Base-by-base conservation (phyloP, 2,797 vertebrate species). In the Sarcophilus harrisii region DNA sequence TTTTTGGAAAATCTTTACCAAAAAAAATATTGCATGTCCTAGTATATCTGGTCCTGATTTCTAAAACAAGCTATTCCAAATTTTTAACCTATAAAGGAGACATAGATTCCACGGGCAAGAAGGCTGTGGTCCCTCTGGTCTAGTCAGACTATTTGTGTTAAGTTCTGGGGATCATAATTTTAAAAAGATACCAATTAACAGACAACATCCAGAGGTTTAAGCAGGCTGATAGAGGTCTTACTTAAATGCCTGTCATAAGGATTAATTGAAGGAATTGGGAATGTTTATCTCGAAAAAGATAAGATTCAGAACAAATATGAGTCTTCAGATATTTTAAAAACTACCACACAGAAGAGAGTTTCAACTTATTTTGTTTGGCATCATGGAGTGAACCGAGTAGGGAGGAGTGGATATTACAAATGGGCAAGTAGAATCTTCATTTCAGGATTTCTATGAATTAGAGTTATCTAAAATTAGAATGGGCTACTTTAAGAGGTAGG, bases 1-100 rank as follows among this genome's bases (percentile, higher is more conserved):
- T 95, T 96, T 97, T 90, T 55, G 93, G 93, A 73, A 45, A 57
- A 59, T 55, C 92, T 52, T 55, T 94, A 0, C 91, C 90, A 93
- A 57, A 30, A 96, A 92, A 96, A 21, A 95, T 94, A 73, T 92
- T 49, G 28, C 87, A 60, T 57, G 57, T 45, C 91, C 93, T 28
- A 95, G 94, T 27, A 58, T 66, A 92, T n/a, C 32, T 45, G 38
- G 27, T 49, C 24, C 38, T 8, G 8, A 1, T 87, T 87, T 92
- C 18, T 60, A 49, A 95, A 95, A 87, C 38, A 49, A 94, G 90
- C 13, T 92, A 57, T 58, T 90, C 91, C 91, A 52, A 27, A 87
- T n/a, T 32, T 93, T 49, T 94, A 55, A 92, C 21, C 58, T 91
- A 96, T 55, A 94, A 94, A 45, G 5, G 1, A n/a, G 0, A 29